Conservation (phyloP, 2,888 invertebrate genomes). For the Tricholauxania praeusta region DNA sequence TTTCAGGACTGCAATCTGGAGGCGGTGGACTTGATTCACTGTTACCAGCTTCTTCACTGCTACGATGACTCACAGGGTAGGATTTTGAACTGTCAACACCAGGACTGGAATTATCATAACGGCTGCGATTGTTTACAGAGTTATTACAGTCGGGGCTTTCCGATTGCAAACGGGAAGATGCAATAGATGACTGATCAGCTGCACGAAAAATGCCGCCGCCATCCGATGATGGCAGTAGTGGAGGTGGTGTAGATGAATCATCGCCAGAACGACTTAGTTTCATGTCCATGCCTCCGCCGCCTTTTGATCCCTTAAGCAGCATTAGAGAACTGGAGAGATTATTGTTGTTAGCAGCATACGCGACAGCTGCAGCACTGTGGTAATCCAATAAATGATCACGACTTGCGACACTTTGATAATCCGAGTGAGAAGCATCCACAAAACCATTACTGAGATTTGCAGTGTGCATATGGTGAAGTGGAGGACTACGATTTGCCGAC, state of each 20-base stretch:
- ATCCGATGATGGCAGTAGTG: conserved; percentile 50
- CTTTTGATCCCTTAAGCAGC: conserved; percentile 54
- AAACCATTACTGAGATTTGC: conserved; percentile 22
- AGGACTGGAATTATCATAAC: conserved; percentile 66
- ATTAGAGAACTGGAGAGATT: conserved; percentile 57
- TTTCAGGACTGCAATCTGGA: conserved; percentile 64
- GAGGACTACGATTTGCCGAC: conserved; percentile 58
- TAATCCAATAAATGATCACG: conserved; percentile 58
- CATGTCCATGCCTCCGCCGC: conserved; percentile 30
- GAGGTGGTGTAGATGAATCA: conserved; percentile 64
- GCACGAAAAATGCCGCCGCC: conserved; percentile 37
- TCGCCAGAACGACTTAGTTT: conserved; percentile 57
- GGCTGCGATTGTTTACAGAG: conserved; percentile 53
- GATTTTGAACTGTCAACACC: conserved; percentile 67
- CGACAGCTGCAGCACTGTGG: conserved; percentile 61
- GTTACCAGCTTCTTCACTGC: conserved; percentile 64
- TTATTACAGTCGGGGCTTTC: conserved; percentile 62
- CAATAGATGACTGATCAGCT: conserved; percentile 49
- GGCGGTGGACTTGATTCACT: conserved; percentile 66
- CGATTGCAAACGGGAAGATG: conserved; percentile 64
- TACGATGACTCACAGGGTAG: conserved; percentile 66
- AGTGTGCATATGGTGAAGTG: conserved; percentile 44
- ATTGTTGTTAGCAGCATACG: conserved; percentile 60
- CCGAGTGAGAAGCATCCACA: conserved; percentile 3
- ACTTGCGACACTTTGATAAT: conserved; percentile 55